Percentiles rank a stretch among this genome's conserved stretches.
Evolutionary conservation across 2,888 invertebrate genomes (phyloP).

Genomic region (Strigamia crassipes): DNA sequence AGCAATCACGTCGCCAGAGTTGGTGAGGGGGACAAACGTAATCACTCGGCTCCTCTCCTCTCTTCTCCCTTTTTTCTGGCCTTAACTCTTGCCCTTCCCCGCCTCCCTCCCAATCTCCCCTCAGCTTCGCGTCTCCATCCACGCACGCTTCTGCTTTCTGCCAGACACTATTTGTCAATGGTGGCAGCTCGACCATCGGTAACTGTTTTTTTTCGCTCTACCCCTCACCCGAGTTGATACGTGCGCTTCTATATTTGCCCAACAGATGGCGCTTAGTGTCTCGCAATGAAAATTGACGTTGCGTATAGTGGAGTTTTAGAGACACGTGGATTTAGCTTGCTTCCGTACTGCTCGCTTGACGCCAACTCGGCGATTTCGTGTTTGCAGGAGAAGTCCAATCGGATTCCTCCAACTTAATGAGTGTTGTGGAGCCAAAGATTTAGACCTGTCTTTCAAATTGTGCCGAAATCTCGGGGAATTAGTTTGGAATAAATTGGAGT

Average conservation of each 20-base stretch:
- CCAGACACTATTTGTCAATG: conserved; percentile 36
- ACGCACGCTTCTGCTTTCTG: conserved; percentile 26
- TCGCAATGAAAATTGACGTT: conserved; percentile 36
- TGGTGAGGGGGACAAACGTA: conserved; percentile 34
- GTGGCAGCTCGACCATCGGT: conserved; percentile 31
- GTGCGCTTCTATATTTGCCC: conserved; percentile 10
- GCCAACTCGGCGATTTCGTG: conserved; percentile 31
- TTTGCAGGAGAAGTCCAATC: conserved; percentile 11
- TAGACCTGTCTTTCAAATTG: conserved; percentile 33
- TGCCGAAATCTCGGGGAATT: conserved; percentile 26
- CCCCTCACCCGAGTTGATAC: not conserved
- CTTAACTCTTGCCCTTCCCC: not conserved
- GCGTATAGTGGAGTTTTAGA: conserved; percentile 37
- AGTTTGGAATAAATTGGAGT: conserved; percentile 37
- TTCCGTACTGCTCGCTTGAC: conserved; percentile 22
- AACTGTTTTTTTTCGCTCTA: conserved; percentile 13
- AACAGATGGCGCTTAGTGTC: conserved; percentile 37
- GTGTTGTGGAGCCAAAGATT: conserved; percentile 28
- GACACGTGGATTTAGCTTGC: conserved; percentile 24
- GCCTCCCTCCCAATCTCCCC: not conserved
- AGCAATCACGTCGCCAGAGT: conserved; percentile 35
- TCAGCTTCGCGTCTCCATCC: conserved; percentile 14
- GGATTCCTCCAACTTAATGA: conserved; percentile 17
- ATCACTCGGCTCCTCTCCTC: not conserved
- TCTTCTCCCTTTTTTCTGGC: not conserved